Conservation (phyloP, 2,888 invertebrate species). For the Eupithecia inturbata region DNA sequence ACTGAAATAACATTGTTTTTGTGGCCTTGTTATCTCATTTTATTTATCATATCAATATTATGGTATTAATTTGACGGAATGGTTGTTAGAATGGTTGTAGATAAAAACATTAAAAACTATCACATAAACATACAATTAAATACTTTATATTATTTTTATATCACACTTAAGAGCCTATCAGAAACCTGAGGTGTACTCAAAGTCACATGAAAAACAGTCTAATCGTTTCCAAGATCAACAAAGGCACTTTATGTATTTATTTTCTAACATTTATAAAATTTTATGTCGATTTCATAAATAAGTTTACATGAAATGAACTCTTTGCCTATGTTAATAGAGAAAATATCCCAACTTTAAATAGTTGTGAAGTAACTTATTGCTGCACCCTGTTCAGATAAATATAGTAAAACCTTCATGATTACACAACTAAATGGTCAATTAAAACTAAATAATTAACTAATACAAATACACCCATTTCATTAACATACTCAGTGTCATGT, state of each 20-base stretch:
- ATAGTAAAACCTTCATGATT: not conserved
- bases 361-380: not conserved
- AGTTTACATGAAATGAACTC: not conserved
- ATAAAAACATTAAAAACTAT: constrained; percentile 40
- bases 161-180: constrained; percentile 33
- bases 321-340: not conserved
- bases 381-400: not conserved
- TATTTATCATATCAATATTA: constrained; percentile 10
- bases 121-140: constrained; percentile 39
- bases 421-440: constrained; percentile 7
- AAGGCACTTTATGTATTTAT: constrained; percentile 29
- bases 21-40: constrained; percentile 17
- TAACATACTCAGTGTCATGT: constrained; percentile 9
- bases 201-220: constrained; percentile 33
- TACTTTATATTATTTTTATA: constrained; percentile 34
- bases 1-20: not conserved
- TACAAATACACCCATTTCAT: constrained; percentile 3
- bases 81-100: constrained; percentile 30
- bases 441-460: constrained; percentile 5
- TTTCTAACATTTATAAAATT: not conserved
- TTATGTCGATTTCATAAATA: not conserved
- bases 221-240: constrained; percentile 21
- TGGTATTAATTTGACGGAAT: constrained; percentile 27
- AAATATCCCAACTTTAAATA: not conserved
- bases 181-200: constrained; percentile 26